phyloP scores from a whole-genome alignment of 2,797 vertebrate species.

The Leucoraja ocellata region DNA sequence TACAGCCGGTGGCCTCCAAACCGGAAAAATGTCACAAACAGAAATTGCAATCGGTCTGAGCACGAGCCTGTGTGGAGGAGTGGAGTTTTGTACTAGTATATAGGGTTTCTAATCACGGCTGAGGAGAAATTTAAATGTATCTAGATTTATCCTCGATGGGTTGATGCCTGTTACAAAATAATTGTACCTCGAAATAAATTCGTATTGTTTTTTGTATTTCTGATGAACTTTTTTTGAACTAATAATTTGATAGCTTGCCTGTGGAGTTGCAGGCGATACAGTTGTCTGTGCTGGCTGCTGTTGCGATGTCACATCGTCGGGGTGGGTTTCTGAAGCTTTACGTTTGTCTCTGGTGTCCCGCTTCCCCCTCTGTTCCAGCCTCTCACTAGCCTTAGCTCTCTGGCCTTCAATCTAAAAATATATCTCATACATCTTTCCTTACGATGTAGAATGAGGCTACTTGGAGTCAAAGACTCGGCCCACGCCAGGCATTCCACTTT shows the following conservation, averaged over 20 bases:
- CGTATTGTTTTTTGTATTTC: not conserved
- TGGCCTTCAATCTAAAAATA: not conserved
- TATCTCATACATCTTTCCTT: too few species aligned
- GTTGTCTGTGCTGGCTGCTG: not conserved
- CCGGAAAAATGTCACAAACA: not conserved
- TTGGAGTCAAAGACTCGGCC: too few species aligned
- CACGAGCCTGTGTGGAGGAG: not conserved
- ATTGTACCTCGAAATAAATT: slow-evolving; percentile 3
- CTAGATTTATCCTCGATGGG: not conserved
- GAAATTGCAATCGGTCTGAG: not conserved
- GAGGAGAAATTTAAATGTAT: not conserved
- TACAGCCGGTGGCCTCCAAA: not conserved
- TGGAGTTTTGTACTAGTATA: not conserved
- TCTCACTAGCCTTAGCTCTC: not conserved
- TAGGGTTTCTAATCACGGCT: not conserved
- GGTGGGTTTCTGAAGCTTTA: not conserved
- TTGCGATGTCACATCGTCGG: not conserved
- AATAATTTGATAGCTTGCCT: not conserved
- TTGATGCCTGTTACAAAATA: not conserved
- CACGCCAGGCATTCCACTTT: too few species aligned
- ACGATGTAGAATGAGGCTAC: too few species aligned
- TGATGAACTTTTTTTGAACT: not conserved
- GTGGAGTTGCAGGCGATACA: not conserved
- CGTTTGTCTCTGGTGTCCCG: not conserved
- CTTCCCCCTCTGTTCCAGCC: not conserved